These are phyloP conservation scores for Zenarchopterus dispar DNA, from an alignment of 2,797 vertebrate species.

Conservation along the genomic window DNA sequence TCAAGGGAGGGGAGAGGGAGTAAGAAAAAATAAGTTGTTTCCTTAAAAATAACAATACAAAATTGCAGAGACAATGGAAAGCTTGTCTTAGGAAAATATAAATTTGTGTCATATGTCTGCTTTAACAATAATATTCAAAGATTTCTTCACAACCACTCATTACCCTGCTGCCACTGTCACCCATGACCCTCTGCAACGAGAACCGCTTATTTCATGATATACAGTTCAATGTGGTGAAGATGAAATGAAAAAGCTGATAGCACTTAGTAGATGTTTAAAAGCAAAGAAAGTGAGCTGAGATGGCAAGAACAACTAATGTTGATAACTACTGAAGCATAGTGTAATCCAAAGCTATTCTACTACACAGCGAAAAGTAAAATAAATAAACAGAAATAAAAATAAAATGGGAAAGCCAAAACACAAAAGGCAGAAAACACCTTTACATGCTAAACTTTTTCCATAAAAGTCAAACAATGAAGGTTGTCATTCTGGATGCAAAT, in stretches of 20 bases:
- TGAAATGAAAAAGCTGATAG: constrained; percentile 15
- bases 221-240: neutral
- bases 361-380: neutral
- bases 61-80: too few species aligned
- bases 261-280: constrained; percentile 18
- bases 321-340: constrained; percentile 24
- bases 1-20: too few species aligned
- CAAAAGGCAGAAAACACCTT: neutral
- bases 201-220: constrained; percentile 13
- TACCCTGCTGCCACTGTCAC: too few species aligned
- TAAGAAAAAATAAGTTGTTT: too few species aligned
- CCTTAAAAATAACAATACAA: too few species aligned
- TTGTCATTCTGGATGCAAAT: constrained; percentile 9
- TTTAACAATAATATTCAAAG: too few species aligned
- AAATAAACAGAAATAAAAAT: neutral
- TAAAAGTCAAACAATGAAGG: neutral
- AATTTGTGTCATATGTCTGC: too few species aligned
- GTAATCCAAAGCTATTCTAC: constrained; percentile 1
- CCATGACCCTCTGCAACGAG: constrained; percentile 2
- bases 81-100: too few species aligned
- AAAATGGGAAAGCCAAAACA: neutral
- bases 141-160: too few species aligned
- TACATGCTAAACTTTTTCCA: neutral
- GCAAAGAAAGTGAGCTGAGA: constrained; percentile 21
- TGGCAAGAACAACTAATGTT: constrained; percentile 36